Evolutionary conservation across 2,888 invertebrate species (phyloP).

Genomic region (Pherbina coryleti): DNA sequence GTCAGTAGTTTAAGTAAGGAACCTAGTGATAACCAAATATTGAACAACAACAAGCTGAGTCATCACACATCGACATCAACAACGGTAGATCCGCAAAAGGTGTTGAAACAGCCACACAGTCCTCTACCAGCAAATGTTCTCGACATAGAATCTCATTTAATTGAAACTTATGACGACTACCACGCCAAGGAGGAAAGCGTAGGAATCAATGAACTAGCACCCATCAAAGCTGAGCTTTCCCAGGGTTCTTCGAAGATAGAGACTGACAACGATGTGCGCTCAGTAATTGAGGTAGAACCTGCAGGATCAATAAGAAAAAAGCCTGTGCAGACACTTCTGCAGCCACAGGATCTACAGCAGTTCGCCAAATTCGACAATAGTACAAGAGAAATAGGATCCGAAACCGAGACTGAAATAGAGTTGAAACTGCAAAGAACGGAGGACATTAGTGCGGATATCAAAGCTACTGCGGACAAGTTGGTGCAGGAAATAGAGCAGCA

Average conservation of each 20-base stretch:
- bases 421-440: background rate
- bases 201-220: slow-evolving; percentile 63
- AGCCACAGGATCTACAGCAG: slow-evolving; percentile 31
- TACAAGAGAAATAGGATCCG: slow-evolving; percentile 30
- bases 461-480: slow-evolving; percentile 54
- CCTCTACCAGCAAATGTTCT: slow-evolving; percentile 51
- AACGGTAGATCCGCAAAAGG: background rate
- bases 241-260: slow-evolving; percentile 62
- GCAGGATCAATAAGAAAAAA: slow-evolving; percentile 59
- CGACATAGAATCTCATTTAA: slow-evolving; percentile 67
- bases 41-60: background rate
- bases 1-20: slow-evolving; percentile 54
- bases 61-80: background rate
- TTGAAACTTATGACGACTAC: slow-evolving; percentile 63
- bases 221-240: slow-evolving; percentile 62
- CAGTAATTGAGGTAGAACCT: slow-evolving; percentile 66
- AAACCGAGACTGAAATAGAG: slow-evolving; percentile 32
- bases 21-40: slow-evolving; percentile 23
- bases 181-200: slow-evolving; percentile 59
- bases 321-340: slow-evolving; percentile 56
- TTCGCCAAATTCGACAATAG: slow-evolving; percentile 8
- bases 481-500: slow-evolving; percentile 58
- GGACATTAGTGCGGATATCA: background rate
- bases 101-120: background rate
- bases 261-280: slow-evolving; percentile 55